Evolutionary conservation across 2,888 invertebrate genomes (phyloP).

Genomic region (Eilema sororculum): DNA sequence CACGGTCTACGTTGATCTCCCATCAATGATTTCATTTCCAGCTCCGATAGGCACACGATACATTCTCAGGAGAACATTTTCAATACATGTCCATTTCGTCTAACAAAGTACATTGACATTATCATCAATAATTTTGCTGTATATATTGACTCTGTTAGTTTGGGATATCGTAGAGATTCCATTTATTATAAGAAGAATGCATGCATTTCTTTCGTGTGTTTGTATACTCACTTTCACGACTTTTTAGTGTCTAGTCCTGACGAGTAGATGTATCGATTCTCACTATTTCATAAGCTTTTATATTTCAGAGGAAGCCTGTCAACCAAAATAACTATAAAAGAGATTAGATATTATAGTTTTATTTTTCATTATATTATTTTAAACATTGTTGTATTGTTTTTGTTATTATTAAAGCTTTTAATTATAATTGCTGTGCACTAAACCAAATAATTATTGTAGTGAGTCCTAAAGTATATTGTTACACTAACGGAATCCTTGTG

Average conservation of each 20-base stretch:
- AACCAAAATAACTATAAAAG: conserved; percentile 57
- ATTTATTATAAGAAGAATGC: conserved; percentile 86
- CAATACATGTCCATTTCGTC: conserved; percentile 37
- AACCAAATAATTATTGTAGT: conserved; percentile 79
- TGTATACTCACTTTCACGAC: conserved; percentile 82
- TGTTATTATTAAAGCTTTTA: conserved; percentile 65
- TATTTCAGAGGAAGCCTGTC: conserved; percentile 75
- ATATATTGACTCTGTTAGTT: conserved; percentile 79
- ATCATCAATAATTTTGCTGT: conserved; percentile 63
- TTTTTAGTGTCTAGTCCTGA: conserved; percentile 84
- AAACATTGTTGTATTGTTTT: conserved; percentile 49
- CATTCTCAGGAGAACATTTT: conserved; percentile 45
- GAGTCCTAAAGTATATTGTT: conserved; percentile 54
- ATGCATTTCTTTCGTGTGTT: conserved; percentile 85
- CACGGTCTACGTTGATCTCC: conserved; percentile 59
- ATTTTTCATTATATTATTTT: conserved; percentile 43
- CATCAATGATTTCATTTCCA: conserved; percentile 45
- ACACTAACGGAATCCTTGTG: conserved; percentile 51
- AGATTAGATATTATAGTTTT: conserved; percentile 45
- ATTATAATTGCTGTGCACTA: conserved; percentile 76
- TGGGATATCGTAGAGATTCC: conserved; percentile 83
- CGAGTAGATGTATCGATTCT: conserved; percentile 81
- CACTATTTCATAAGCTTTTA: conserved; percentile 79
- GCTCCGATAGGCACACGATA: conserved; percentile 27
- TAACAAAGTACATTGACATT: conserved; percentile 38